Conservation (phyloP, 2,797 vertebrate species). For the Phalanger gymnotis region DNA sequence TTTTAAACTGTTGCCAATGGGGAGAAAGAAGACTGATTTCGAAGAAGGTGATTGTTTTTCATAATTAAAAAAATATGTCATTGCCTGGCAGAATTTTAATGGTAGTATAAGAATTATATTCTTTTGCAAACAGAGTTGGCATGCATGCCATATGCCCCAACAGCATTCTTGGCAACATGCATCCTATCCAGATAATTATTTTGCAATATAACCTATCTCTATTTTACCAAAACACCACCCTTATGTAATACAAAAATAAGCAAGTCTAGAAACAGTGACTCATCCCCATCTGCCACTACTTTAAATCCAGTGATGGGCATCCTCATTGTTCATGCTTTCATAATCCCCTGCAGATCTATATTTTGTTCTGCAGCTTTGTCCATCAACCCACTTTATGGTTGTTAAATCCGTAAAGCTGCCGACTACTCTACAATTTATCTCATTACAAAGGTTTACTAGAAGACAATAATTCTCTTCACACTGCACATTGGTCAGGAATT, state of each 20-base stretch:
- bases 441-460: constrained; percentile 72
- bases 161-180: constrained; percentile 26
- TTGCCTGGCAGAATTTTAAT: constrained; percentile 36
- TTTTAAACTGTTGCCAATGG: background rate
- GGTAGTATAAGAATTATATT: constrained; percentile 44
- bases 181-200: constrained; percentile 57
- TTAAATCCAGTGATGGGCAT: constrained; percentile 73
- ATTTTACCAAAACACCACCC: constrained; percentile 60
- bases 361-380: constrained; percentile 84
- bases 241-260: constrained; percentile 74
- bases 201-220: constrained; percentile 43
- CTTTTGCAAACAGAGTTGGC: constrained; percentile 22
- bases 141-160: constrained; percentile 25
- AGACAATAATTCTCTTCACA: constrained; percentile 72
- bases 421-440: constrained; percentile 69
- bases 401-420: constrained; percentile 77
- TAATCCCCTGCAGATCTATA: constrained; percentile 82
- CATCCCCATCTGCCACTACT: constrained; percentile 57
- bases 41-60: background rate
- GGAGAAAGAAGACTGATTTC: constrained; percentile 30
- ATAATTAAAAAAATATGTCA: constrained; percentile 38
- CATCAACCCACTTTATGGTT: constrained; percentile 76
- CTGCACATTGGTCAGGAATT: background rate
- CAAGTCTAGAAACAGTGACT: constrained; percentile 74
- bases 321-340: constrained; percentile 81